Conservation (phyloP, 2,888 invertebrate genomes). For the Polydrusus cervinus region DNA sequence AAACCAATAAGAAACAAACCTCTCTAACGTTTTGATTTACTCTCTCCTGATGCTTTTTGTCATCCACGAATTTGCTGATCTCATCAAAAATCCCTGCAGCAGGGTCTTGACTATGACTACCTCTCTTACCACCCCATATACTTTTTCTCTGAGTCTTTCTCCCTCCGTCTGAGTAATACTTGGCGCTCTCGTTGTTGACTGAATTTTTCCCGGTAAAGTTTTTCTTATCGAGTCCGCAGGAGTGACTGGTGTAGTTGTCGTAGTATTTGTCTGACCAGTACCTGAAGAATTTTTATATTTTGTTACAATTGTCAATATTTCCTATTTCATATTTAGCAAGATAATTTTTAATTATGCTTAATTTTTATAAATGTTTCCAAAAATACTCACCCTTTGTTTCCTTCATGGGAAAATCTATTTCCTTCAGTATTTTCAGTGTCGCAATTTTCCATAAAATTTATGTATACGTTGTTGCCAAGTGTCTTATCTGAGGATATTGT, state of each 20-base stretch:
- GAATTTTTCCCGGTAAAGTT: constrained; percentile 10
- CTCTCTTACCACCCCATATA: constrained; percentile 45
- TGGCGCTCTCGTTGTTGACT: neutral
- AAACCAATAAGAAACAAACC: constrained; percentile 60
- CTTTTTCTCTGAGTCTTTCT: constrained; percentile 43
- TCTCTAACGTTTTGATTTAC: constrained; percentile 66
- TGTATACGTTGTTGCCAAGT: constrained; percentile 62
- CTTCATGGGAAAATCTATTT: constrained; percentile 54
- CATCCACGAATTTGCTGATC: constrained; percentile 60
- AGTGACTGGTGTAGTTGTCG: constrained; percentile 45
- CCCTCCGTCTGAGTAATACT: constrained; percentile 29
- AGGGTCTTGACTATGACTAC: constrained; percentile 47
- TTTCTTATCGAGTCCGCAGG: constrained; percentile 37
- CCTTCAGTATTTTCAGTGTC: constrained; percentile 64
- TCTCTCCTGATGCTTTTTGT: constrained; percentile 63
- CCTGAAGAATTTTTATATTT: no score
- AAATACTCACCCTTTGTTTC: constrained; percentile 35
- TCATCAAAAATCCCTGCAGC: constrained; percentile 59
- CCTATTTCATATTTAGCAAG: no score
- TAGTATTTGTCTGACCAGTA: constrained; percentile 47
- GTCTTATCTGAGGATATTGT: constrained; percentile 29
- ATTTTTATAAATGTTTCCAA: neutral
- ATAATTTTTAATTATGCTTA: no score
- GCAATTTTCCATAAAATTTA: constrained; percentile 65
- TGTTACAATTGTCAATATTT: no score